Percentiles rank a stretch among this genome's conserved stretches.
Conservation (phyloP, 92 coral and sea anemone genomes). For the Paragorgia papillata region DNA sequence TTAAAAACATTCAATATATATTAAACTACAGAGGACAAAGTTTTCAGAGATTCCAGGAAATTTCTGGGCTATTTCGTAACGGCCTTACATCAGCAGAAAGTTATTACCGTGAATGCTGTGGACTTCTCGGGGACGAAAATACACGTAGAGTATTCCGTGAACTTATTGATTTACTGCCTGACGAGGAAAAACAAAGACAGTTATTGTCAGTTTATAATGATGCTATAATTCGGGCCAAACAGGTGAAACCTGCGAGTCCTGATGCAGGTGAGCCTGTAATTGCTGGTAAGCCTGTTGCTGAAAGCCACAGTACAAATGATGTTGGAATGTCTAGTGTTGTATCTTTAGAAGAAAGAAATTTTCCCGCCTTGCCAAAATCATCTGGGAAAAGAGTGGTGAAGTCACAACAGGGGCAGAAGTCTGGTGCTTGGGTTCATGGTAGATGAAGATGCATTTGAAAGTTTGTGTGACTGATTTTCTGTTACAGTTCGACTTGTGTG, state of each 20-base stretch:
- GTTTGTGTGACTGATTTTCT: no score
- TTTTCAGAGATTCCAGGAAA: slow-evolving; percentile 74
- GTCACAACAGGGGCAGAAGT: not conserved
- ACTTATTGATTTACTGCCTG: slow-evolving; percentile 86
- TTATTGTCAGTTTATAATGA: slow-evolving; percentile 75
- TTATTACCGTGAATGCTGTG: slow-evolving; percentile 73
- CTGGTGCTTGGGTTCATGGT: slow-evolving; percentile 20
- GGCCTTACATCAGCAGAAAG: slow-evolving; percentile 71
- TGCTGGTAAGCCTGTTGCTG: not conserved
- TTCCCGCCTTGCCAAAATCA: slow-evolving; percentile 25
- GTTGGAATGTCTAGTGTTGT: not conserved
- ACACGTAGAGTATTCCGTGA: slow-evolving; percentile 69
- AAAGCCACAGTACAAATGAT: not conserved
- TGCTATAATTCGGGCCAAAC: slow-evolving; percentile 67
- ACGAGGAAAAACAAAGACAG: slow-evolving; percentile 66
- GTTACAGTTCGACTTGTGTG: no score
- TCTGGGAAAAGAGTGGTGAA: not conserved
- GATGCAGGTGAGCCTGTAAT: not conserved
- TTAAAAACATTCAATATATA: slow-evolving; percentile 65
- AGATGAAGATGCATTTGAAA: not conserved
- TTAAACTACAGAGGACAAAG: slow-evolving; percentile 63
- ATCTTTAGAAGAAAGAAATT: not conserved
- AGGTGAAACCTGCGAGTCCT: not conserved
- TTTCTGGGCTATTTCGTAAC: slow-evolving; percentile 82
- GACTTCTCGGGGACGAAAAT: slow-evolving; percentile 65